Conservation (phyloP, 37 sponge, comb jelly and placozoan genomes). For the Aphrocallistes beatrix region DNA sequence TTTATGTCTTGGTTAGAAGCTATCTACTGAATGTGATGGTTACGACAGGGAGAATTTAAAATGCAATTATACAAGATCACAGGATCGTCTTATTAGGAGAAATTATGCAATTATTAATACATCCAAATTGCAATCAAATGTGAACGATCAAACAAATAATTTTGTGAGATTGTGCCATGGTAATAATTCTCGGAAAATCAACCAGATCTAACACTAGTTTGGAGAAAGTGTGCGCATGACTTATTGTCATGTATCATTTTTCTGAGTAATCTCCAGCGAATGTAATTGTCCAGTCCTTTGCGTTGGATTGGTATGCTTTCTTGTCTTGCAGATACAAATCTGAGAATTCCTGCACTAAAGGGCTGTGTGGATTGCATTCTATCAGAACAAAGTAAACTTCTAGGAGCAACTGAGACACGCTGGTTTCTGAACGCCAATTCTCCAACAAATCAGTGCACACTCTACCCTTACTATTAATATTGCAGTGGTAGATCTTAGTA, state of each 20-base stretch:
- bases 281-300: background rate
- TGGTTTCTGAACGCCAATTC: background rate
- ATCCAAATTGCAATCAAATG: too few relatives aligned
- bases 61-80: too few relatives aligned
- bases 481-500: constrained; percentile 12
- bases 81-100: too few relatives aligned
- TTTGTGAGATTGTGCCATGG: too few relatives aligned
- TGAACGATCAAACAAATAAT: too few relatives aligned
- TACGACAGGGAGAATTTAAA: too few relatives aligned
- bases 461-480: background rate
- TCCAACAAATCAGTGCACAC: background rate
- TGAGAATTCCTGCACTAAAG: background rate
- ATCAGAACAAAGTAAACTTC: background rate
- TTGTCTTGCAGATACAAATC: background rate
- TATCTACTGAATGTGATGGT: too few relatives aligned
- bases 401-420: background rate
- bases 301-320: background rate
- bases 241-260: background rate
- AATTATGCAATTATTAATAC: too few relatives aligned
- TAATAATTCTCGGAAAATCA: too few relatives aligned
- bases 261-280: background rate
- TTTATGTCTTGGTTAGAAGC: too few relatives aligned
- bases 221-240: too few relatives aligned
- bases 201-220: too few relatives aligned
- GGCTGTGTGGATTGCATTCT: background rate